Evolutionary conservation across 2,113 vertebrate species (phyloP).

Genomic region (Salvelinus sp.): DNA sequence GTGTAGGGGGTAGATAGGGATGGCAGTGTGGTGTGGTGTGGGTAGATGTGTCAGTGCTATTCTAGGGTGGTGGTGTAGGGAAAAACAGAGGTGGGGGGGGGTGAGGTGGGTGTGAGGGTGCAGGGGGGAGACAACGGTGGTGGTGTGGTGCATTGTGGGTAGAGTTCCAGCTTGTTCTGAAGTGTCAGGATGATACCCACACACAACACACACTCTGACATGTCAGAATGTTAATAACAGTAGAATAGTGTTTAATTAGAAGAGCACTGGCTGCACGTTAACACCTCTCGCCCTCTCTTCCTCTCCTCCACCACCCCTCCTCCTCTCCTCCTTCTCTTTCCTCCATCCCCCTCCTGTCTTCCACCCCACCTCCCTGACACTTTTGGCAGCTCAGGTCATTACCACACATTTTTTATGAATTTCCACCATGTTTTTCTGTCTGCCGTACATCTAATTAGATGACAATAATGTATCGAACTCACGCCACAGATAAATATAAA

Average conservation of each 20-base stretch:
- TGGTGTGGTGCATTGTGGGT: slow-evolving; percentile 15
- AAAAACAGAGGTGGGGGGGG: too few relatives aligned
- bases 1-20: slow-evolving; percentile 12
- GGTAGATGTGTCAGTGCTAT: slow-evolving; percentile 13
- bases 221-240: slow-evolving; percentile 94
- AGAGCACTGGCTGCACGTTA: slow-evolving; percentile 86
- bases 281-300: slow-evolving; percentile 77
- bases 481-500: slow-evolving; percentile 93
- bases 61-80: too few relatives aligned
- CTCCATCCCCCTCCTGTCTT: slow-evolving; percentile 75
- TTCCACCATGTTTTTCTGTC: slow-evolving; percentile 92
- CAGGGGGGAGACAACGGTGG: slow-evolving; percentile 24
- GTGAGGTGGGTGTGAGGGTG: not conserved
- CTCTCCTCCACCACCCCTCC: slow-evolving; percentile 79
- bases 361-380: slow-evolving; percentile 84
- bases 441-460: slow-evolving; percentile 98
- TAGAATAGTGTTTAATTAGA: slow-evolving; percentile 99
- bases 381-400: slow-evolving; percentile 98
- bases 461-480: slow-evolving; percentile 97
- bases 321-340: slow-evolving; percentile 67
- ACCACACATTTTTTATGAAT: slow-evolving; percentile 97
- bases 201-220: slow-evolving; percentile 18
- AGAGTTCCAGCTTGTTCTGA: slow-evolving; percentile 47
- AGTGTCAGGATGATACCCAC: slow-evolving; percentile 28
- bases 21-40: not conserved